Base-by-base conservation (phyloP, 2,888 invertebrate genomes). In the Apamea epomidion region DNA sequence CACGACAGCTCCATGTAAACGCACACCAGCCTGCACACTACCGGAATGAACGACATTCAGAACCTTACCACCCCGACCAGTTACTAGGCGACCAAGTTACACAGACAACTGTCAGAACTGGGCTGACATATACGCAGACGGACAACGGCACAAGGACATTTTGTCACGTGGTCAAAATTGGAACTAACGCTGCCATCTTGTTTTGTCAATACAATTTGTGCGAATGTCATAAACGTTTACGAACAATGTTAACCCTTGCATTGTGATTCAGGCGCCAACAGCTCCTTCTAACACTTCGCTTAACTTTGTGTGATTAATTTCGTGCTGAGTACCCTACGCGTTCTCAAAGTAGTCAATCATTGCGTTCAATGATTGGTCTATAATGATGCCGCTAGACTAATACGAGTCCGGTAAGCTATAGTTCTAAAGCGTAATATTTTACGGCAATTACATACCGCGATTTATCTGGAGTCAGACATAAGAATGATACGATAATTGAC, bases 1-100 rank as follows among this genome's bases (percentile, higher is more conserved):
- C 32, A 78, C 48, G 79, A 78, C 62, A 67, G 62, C 70, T 18
- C 67, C 29, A 64, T 86, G 45, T 89, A 85, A 77, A 70, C 58
- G 14, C 64, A 16, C 37, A 10, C 14, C 10, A n/a, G 12, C 65
- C 14, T 32, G 18, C 58, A 21, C 29, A 42, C 42, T 45, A 48
- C 60, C 60, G 32, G 14, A 60, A 18, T n/a, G 3, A 60, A n/a
- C 37, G 18, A 65, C n/a, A 72, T n/a, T 37, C 72, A 65, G 37
- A 21, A 72, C n/a, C 12, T n/a, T 18, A 12, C 18, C 14, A 48
- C 48, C n/a, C 37, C 37, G 18, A 72, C 7, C n/a, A 37, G 62
- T 71, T 71, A 16, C 71, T 25, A 16, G 54, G 16, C 16, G 16
- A 71, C 10, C 16, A 16, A 58, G 25, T 71, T 3, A 37, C 25